Percentiles rank a stretch among this genome's conserved stretches.
Evolutionary conservation across 2,797 vertebrate genomes (phyloP).

Genomic region (Clarias laeviceps): DNA sequence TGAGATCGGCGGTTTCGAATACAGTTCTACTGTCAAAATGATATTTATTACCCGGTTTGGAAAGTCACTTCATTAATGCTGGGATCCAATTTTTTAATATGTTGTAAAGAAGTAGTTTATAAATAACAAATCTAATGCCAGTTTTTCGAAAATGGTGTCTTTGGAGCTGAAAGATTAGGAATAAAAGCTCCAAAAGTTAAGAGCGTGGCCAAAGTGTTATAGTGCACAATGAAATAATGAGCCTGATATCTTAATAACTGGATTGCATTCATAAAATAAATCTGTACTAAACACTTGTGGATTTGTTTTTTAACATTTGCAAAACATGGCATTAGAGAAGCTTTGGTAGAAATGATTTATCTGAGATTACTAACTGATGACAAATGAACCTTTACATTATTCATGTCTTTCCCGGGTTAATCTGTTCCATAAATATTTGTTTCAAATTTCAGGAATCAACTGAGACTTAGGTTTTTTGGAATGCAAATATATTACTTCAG

Average conservation of each 20-base stretch:
- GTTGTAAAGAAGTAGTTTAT: background rate
- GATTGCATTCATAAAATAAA: background rate
- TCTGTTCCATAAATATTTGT: constrained; percentile 8
- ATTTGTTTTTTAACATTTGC: background rate
- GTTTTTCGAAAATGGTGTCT: background rate
- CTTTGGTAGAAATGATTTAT: background rate
- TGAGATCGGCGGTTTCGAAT: background rate
- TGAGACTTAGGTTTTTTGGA: constrained; percentile 11
- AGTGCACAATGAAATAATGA: background rate
- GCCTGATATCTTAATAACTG: background rate
- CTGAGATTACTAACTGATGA: background rate
- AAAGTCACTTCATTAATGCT: background rate
- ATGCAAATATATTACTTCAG: constrained; percentile 14
- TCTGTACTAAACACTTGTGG: too few species aligned
- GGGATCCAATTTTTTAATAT: background rate
- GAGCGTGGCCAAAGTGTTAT: background rate
- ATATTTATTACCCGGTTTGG: background rate
- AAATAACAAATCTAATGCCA: background rate
- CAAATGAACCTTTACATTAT: background rate
- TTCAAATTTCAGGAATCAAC: background rate
- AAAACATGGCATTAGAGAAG: background rate
- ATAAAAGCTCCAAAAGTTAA: background rate
- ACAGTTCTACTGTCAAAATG: background rate
- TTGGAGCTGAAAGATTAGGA: background rate
- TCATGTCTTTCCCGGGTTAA: background rate